Conservation (phyloP, 92 coral and sea anemone genomes). For the Epizoanthus rinbou region DNA sequence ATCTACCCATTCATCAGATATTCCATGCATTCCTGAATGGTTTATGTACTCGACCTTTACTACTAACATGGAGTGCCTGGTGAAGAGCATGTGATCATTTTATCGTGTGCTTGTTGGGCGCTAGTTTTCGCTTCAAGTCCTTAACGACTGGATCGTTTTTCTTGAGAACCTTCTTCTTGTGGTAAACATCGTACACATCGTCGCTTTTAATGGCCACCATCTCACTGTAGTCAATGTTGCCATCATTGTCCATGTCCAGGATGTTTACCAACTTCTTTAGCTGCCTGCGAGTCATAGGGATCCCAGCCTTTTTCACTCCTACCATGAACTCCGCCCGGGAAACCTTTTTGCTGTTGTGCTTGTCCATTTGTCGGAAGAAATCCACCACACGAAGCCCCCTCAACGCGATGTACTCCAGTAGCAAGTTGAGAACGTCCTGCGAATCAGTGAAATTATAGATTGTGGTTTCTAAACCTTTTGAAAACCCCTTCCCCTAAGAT, state of each 20-base stretch:
- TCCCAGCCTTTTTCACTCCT: constrained; percentile 89
- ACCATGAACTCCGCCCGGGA: constrained; percentile 92
- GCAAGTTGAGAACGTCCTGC: constrained; percentile 91
- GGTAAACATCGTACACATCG: constrained; percentile 84
- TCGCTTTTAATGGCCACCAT: constrained; percentile 84
- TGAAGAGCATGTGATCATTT: not conserved
- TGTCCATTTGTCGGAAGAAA: constrained; percentile 90
- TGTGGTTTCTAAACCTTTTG: too few species aligned
- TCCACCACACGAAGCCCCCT: constrained; percentile 94
- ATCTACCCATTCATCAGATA: too few species aligned
- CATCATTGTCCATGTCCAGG: constrained; percentile 89
- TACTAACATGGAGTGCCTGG: too few species aligned
- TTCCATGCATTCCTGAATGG: too few species aligned
- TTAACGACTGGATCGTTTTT: constrained; percentile 78
- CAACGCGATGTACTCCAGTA: constrained; percentile 92
- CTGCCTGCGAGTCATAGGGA: constrained; percentile 91
- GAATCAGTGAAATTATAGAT: not conserved
- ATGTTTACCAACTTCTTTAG: constrained; percentile 83
- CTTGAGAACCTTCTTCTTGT: constrained; percentile 81
- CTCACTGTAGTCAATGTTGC: constrained; percentile 90
- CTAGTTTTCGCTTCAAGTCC: constrained; percentile 54
- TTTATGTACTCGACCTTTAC: too few species aligned
- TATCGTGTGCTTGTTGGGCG: not conserved
- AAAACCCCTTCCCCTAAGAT: too few species aligned
- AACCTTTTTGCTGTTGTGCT: constrained; percentile 82